Conservation (phyloP, 2,797 vertebrate species). For the Alcedo atthis region DNA sequence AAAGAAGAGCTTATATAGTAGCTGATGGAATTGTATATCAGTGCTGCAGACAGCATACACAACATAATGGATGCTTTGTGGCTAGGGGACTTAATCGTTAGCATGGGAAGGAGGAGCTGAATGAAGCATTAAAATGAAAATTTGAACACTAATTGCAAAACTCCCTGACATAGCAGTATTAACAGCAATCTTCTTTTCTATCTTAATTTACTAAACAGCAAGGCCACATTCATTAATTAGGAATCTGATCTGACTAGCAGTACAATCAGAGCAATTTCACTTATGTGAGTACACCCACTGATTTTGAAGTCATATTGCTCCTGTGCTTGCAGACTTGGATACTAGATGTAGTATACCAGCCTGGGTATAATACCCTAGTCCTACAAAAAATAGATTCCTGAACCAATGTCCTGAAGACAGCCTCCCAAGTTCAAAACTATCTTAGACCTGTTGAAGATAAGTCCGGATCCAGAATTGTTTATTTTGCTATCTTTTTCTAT, state of each 20-base stretch:
- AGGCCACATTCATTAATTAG: constrained; percentile 6
- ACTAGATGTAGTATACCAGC: neutral
- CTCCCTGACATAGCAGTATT: neutral
- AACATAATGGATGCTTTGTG: neutral
- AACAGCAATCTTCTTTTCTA: constrained; percentile 16
- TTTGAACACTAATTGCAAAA: constrained; percentile 11
- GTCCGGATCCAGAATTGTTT: neutral
- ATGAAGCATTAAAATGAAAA: neutral
- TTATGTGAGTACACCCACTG: neutral
- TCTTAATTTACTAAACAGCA: constrained; percentile 20
- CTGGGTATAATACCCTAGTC: neutral
- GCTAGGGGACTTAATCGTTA: constrained; percentile 23
- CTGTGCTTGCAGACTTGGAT: neutral
- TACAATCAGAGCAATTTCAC: neutral
- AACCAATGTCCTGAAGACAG: neutral
- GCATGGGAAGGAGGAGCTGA: constrained; percentile 1
- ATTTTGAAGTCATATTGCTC: neutral
- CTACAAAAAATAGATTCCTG: neutral
- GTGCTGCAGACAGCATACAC: neutral
- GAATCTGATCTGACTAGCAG: neutral
- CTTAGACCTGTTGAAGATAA: neutral
- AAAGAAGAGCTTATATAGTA: neutral
- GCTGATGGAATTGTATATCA: neutral
- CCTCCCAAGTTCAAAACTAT: neutral
- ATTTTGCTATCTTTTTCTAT: neutral